These are phyloP conservation scores for Apogon hyalosoma DNA, from an alignment of 2,797 vertebrate species.

Conservation along the genomic window DNA sequence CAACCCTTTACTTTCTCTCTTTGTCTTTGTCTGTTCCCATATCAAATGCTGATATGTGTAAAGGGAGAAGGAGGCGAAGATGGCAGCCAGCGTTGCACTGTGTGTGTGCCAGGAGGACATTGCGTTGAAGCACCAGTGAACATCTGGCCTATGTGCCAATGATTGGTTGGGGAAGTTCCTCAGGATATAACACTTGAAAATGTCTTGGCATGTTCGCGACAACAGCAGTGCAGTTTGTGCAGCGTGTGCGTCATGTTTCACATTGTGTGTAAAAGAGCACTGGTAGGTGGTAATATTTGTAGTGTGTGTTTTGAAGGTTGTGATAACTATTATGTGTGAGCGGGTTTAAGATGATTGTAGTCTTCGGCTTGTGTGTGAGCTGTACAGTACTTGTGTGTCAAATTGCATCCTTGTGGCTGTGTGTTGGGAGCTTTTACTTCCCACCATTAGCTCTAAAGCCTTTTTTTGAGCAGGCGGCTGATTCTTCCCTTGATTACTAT, in stretches of 20 bases:
- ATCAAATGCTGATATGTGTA: conserved; percentile 64
- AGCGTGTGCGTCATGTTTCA: background rate
- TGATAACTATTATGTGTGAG: conserved; percentile 40
- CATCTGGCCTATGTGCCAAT: conserved; percentile 93
- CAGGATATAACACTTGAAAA: conserved; percentile 82
- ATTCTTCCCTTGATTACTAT: conserved; percentile 97
- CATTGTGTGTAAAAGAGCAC: conserved; percentile 15
- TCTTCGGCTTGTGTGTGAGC: conserved; percentile 51
- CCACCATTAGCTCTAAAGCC: conserved; percentile 79
- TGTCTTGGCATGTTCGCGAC: conserved; percentile 90
- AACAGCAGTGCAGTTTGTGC: conserved; percentile 83
- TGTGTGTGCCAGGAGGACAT: conserved; percentile 76
- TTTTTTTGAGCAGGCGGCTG: conserved; percentile 91
- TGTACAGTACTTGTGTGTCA: conserved; percentile 40
- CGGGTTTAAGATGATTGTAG: conserved; percentile 66
- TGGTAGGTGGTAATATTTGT: conserved; percentile 45
- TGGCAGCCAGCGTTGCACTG: conserved; percentile 42
- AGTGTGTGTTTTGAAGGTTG: conserved; percentile 39
- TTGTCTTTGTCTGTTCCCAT: conserved; percentile 42
- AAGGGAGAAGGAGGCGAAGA: conserved; percentile 58
- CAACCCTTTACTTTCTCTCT: background rate
- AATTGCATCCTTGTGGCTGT: conserved; percentile 65
- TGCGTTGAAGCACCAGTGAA: conserved; percentile 81
- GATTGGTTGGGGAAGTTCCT: conserved; percentile 83
- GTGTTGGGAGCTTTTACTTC: conserved; percentile 86